Evolutionary conservation across 2,888 invertebrate species (phyloP), one percentile per base, ranked within the genome.

Genomic region (Antheraea yamamai): DNA sequence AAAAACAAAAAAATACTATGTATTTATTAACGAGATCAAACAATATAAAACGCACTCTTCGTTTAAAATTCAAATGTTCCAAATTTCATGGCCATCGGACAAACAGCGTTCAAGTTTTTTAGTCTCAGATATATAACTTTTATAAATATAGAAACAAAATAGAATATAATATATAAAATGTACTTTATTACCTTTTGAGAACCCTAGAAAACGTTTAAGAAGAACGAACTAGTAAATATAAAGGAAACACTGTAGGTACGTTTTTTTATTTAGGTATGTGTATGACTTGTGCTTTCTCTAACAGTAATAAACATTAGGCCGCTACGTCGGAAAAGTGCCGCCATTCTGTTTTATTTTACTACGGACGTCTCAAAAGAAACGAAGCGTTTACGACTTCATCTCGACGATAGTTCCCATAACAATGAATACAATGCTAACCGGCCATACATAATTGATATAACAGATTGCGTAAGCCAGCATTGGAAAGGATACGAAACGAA

Each of bases 341-440:
- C 74, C 70, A 87, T 88, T 87, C 83, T 82, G 78, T 85, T 86
- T 87, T 83, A 85, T 85, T 87, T 86, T 84, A 86, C 64, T 66
- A 66, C 64, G 14, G 26, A 16, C 82, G 82, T 81, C 84, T 79
- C 80, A 81, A 83, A 85, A 86, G 84, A 85, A 89, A 89, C 89
- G 83, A 89, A 90, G 88, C 87, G 87, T 88, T 89, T 87, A 89
- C 82, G 85, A 78, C 78, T 79, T 80, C 82, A 35, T 72, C 64
- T 23, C 20, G 23, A 58, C n/a, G n/a, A 51, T 1, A 75, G 20
- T 51, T 55, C 14, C 20, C 47, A 70, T 52, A 30, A n/a, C 52
- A 73, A 39, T 70, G 47, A 47, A 70, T 82, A 80, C 84, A 86
- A 76, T 68, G 79, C 82, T 76, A 78, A 55, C 77, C 26, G n/a